Base-by-base conservation (phyloP, 2,113 vertebrate species). In the Bungarus multicinctus region DNA sequence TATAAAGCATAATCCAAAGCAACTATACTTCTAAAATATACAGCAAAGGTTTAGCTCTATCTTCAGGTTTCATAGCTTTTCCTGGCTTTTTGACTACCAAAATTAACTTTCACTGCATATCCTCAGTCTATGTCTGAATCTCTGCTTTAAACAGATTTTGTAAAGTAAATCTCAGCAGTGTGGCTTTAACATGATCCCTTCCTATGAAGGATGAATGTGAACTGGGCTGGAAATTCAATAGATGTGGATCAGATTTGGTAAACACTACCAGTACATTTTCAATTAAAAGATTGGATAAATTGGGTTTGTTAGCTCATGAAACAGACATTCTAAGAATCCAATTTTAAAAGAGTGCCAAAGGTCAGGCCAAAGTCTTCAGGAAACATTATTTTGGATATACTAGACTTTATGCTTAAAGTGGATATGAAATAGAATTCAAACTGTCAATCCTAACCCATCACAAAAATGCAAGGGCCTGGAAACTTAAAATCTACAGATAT, bases 101-200 rank as follows among this genome's bases (percentile, higher is more conserved):
- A 94, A 85, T 89, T 96, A 95, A 93, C 92, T 93, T 94, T 57
- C 54, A 90, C 53, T 94, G 93, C 91, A 50, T n/a, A 88, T 58
- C 47, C 89, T 93, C 34, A 50, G 14, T 91, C n/a, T 93, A 52
- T 0, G 64, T 93, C 58, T 18, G 85, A 93, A 87, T 92, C 94
- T 91, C 88, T 90, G 69, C 81, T 92, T 93, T 96, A 96, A 96
- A 93, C 90, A 94, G 93, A 94, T 94, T 94, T 96, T 96, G 94
- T 96, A 95, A 95, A 93, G 95, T 88, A 96, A 95, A 95, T 89
- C 93, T 96, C 95, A 94, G 95, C 91, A 86, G 12, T 18, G 52
- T 91, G 92, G 96, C 95, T 97, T 98, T 97, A 95, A 34, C 0
- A 87, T 96, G 96, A 97, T 97, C 96, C 95, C 90, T 58, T 87